These are phyloP conservation scores for Acanthurus tractus DNA, from an alignment of 2,797 vertebrate genomes.

Conservation along the genomic window DNA sequence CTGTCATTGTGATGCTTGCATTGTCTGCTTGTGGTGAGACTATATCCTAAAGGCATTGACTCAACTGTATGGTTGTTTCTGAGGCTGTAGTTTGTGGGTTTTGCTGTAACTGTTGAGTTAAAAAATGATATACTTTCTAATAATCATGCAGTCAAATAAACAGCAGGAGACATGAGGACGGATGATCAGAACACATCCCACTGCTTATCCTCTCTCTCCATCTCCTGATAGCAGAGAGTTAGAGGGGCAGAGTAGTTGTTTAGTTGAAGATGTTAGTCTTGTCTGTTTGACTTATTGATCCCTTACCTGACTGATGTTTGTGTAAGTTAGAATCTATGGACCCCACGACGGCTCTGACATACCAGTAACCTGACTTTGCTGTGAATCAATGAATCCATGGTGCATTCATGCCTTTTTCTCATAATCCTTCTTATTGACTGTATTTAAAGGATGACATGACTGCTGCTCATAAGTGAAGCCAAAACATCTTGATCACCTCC, in stretches of 20 bases:
- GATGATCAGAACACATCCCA: not conserved
- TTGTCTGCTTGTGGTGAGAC: slow-evolving; percentile 20
- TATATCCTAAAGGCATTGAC: not conserved
- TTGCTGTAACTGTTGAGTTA: not conserved
- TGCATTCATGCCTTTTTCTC: too few relatives aligned
- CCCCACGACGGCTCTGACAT: not conserved
- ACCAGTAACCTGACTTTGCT: not conserved
- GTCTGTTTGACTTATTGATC: not conserved
- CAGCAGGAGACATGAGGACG: not conserved
- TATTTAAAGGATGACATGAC: too few relatives aligned
- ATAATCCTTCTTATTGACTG: too few relatives aligned
- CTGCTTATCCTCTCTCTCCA: not conserved
- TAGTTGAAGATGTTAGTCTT: not conserved
- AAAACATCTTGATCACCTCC: too few relatives aligned
- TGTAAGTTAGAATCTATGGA: not conserved
- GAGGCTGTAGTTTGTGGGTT: not conserved
- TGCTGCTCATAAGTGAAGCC: too few relatives aligned
- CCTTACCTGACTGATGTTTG: not conserved
- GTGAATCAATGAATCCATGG: not conserved
- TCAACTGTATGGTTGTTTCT: not conserved
- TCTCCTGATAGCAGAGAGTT: not conserved
- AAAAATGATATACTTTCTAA: not conserved
- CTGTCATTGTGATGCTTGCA: not conserved
- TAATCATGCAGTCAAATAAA: not conserved
- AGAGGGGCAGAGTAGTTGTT: not conserved